Percentiles rank a stretch among this genome's conserved stretches.
Conservation (phyloP, 2,113 vertebrate species). For the Chaetorhynchus papuensis region DNA sequence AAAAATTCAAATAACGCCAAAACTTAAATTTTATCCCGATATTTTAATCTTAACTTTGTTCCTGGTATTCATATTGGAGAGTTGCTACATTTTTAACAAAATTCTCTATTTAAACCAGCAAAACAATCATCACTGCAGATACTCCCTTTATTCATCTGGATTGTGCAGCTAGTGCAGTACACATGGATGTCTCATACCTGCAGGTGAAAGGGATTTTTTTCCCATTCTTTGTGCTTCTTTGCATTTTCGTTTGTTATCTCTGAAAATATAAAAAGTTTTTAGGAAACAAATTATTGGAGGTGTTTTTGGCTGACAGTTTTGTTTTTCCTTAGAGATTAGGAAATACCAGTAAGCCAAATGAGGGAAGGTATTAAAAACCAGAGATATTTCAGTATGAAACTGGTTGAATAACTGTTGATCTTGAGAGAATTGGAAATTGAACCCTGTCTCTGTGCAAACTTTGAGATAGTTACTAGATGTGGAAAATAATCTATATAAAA, state of each 20-base stretch:
- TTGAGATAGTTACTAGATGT: not conserved
- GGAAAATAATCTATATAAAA: not conserved
- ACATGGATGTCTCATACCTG: rapidly evolving
- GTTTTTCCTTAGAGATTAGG: not conserved
- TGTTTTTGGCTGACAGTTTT: not conserved
- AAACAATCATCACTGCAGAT: not conserved
- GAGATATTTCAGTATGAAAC: not conserved
- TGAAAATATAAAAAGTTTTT: not conserved
- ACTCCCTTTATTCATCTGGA: not conserved
- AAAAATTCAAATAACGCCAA: no score
- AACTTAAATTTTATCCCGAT: no score
- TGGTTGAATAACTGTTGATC: not conserved
- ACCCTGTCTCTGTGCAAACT: not conserved
- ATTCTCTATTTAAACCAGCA: no score
- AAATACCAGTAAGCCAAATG: not conserved
- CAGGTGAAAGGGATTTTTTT: not conserved
- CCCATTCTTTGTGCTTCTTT: not conserved
- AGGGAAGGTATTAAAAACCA: not conserved
- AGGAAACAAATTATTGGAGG: not conserved
- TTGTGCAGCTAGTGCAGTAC: not conserved
- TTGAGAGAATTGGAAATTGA: not conserved
- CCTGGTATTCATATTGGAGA: no score
- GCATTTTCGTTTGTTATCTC: not conserved
- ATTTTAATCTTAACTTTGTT: no score
- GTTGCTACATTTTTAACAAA: no score